Evolutionary conservation across 1,140 invertebrate genomes (phyloP).

Genomic region (Brachionus asplanchnoidis): DNA sequence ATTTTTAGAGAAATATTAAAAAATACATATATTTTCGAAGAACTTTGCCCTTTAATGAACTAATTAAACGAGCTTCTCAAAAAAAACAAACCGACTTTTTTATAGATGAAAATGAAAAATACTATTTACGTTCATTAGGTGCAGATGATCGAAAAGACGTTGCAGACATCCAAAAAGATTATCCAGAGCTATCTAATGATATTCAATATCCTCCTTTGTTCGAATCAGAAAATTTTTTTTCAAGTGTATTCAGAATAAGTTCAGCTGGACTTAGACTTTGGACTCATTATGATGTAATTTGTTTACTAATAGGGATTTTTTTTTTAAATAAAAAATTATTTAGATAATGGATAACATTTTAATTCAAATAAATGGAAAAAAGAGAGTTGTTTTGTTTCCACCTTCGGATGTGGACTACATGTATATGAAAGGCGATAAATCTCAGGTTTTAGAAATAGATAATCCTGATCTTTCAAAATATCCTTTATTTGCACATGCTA

Average conservation of each 20-base stretch:
- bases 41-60: conserved; percentile 58
- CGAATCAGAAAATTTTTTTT: conserved; percentile 58
- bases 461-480: conserved; percentile 49
- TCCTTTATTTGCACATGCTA: conserved; percentile 50
- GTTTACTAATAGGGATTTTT: background rate
- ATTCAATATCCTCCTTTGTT: conserved; percentile 59
- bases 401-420: conserved; percentile 60
- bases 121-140: conserved; percentile 62
- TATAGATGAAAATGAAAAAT: conserved; percentile 57
- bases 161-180: conserved; percentile 57
- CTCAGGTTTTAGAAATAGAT: conserved; percentile 58
- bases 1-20: background rate
- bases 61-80: conserved; percentile 55
- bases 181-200: conserved; percentile 59
- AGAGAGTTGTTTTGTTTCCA: conserved; percentile 60
- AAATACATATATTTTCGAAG: conserved; percentile 46
- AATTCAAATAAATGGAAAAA: conserved; percentile 61
- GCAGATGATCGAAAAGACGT: conserved; percentile 60
- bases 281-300: conserved; percentile 64
- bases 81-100: conserved; percentile 55
- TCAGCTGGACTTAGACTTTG: conserved; percentile 60
- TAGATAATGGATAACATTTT: conserved; percentile 64
- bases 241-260: conserved; percentile 62
- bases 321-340: conserved; percentile 24
- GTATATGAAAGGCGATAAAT: conserved; percentile 64